Percentiles rank a stretch among this genome's conserved stretches.
These are phyloP conservation scores for Azorinus chamasolen DNA, from an alignment of 2,888 invertebrate species.

Conservation along the genomic window DNA sequence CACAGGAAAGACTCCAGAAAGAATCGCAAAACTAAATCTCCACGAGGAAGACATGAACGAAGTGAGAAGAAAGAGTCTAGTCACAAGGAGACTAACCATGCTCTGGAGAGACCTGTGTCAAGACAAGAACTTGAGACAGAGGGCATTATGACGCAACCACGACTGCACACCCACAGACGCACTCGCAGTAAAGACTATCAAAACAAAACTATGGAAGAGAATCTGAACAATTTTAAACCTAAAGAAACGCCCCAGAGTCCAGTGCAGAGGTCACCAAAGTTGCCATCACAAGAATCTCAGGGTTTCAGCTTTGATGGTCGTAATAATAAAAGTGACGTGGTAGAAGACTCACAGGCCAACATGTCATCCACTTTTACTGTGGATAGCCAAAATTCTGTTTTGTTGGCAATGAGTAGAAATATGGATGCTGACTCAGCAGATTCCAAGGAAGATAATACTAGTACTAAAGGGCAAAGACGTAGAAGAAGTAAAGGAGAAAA, in stretches of 20 bases:
- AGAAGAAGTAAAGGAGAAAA: constrained; percentile 64
- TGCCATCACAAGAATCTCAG: constrained; percentile 57
- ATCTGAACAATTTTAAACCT: constrained; percentile 47
- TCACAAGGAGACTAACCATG: constrained; percentile 50
- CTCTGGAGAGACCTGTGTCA: constrained; percentile 59
- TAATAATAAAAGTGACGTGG: constrained; percentile 40
- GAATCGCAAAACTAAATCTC: constrained; percentile 56
- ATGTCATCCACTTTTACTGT: constrained; percentile 78
- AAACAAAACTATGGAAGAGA: constrained; percentile 36
- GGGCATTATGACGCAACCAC: constrained; percentile 72
- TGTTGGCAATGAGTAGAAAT: constrained; percentile 69
- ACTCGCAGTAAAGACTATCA: constrained; percentile 67
- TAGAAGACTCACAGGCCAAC: constrained; percentile 50
- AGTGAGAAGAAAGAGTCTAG: constrained; percentile 55
- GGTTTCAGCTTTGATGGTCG: constrained; percentile 62
- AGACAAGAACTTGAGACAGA: constrained; percentile 58
- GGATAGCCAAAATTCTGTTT: constrained; percentile 73
- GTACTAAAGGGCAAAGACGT: constrained; percentile 65
- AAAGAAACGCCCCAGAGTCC: constrained; percentile 60
- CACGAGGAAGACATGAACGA: constrained; percentile 48
- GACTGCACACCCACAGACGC: constrained; percentile 73
- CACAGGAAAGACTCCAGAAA: constrained; percentile 59
- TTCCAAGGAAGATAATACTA: constrained; percentile 48
- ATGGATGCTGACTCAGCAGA: constrained; percentile 51
- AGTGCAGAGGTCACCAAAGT: constrained; percentile 46